Evolutionary conservation across 2,113 vertebrate species (phyloP).

Genomic region (Alaudala cheleensis): DNA sequence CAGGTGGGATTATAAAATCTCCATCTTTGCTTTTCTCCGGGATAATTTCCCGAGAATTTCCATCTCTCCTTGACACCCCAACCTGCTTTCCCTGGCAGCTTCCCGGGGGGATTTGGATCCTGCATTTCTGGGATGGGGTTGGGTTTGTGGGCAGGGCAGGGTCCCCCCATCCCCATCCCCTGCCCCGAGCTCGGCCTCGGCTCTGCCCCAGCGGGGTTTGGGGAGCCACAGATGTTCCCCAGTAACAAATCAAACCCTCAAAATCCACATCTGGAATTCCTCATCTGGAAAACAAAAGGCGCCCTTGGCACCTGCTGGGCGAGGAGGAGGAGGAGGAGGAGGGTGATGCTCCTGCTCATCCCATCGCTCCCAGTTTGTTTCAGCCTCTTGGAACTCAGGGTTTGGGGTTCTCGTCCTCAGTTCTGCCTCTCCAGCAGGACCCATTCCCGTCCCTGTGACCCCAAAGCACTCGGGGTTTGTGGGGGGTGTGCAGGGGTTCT

Average conservation of each 20-base stretch:
- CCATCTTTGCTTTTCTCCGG: neutral
- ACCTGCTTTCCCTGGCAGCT: neutral
- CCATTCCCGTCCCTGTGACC: accelerated
- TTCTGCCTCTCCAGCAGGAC: neutral
- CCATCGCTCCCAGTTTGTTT: neutral
- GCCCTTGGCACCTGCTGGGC: neutral
- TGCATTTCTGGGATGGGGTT: neutral
- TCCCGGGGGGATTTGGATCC: accelerated
- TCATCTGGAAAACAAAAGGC: neutral
- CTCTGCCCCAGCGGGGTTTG: neutral
- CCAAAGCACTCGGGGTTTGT: neutral
- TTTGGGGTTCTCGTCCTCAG: accelerated
- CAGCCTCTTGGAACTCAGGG: accelerated
- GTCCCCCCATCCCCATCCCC: too few species aligned
- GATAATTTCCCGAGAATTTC: neutral
- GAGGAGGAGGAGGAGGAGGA: neutral
- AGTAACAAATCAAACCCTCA: neutral
- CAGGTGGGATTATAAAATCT: neutral
- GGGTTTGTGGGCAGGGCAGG: neutral
- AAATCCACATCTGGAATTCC: neutral
- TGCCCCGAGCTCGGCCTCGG: accelerated
- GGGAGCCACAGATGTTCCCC: neutral
- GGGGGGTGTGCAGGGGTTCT: accelerated
- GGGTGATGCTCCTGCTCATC: neutral
- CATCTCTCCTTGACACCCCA: neutral